Base-by-base conservation (phyloP, 2,113 vertebrate species). In the Trichomycterus rosablanca region DNA sequence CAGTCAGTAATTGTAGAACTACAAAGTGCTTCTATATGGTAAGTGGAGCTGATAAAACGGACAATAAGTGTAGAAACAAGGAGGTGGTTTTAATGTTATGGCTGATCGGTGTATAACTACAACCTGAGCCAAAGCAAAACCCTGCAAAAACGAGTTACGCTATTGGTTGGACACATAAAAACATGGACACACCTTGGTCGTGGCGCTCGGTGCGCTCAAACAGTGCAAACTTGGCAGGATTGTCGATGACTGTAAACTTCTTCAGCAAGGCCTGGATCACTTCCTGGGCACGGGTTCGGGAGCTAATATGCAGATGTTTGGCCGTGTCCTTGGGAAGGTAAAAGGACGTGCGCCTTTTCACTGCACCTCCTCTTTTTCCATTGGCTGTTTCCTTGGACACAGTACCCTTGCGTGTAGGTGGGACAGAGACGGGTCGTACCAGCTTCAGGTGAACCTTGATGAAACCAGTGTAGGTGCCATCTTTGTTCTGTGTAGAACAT, bases 381-480 rank as follows among this genome's bases (percentile, higher is more conserved):
- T 78, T 80, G 1, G 68, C 74, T 1, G 79, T 77, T 46, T 86
- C 60, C 1, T 83, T 63, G 7, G 87, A 70, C 0, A 81, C 59
- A 6, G 86, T 63, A 1, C 73, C 75, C 58, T 88, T 88, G 72
- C 86, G 90, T 68, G 84, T 79, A 43, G 89, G 86, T 46, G 91
- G 93, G 37, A 98, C 88, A 0, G 95, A 93, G 56, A 99, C 87
- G 0, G 96, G 96, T 1, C 94, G 89, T 1, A 88, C 79, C 57
- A 99, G 77, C 78, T 97, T 94, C 71, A 98, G 88, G 60, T 97
- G 93, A 64, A 99, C 96, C 75, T 94, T 98, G 74, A 99, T 97
- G 79, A 99, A 99, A 37, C 96, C 95, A 0, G 93, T 97, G 81
- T 92, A 99, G 34, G 90, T 89, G 45, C 95, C 91, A 0, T 97